Evolutionary conservation across 2,113 vertebrate genomes (phyloP).

Genomic region (Xenus cinereus): DNA sequence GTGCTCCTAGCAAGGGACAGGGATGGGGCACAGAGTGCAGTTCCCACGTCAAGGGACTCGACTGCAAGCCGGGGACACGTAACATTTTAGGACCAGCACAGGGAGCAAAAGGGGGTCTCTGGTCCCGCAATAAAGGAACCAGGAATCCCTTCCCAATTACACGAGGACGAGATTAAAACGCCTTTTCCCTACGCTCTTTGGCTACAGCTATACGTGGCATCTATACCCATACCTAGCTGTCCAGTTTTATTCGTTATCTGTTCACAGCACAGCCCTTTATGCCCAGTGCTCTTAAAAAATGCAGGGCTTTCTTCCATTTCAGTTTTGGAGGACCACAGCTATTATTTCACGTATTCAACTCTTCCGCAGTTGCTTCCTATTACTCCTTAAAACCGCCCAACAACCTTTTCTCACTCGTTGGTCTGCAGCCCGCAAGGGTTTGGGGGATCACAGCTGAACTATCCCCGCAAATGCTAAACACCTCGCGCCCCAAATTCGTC

Average conservation of each 20-base stretch:
- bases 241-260: not conserved
- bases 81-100: not conserved
- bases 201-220: fast-evolving
- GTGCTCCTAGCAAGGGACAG: not conserved
- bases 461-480: not conserved
- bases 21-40: not conserved
- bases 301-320: not conserved
- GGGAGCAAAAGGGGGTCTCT: fast-evolving
- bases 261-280: not conserved
- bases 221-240: not conserved
- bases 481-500: not conserved
- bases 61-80: not conserved
- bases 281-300: not conserved
- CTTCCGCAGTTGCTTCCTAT: not conserved
- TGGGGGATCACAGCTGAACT: not conserved
- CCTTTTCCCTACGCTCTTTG: not conserved
- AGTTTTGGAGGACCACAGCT: not conserved
- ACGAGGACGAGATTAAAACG: not conserved
- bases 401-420: not conserved
- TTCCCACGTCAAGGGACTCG: not conserved
- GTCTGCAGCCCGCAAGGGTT: not conserved
- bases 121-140: not conserved
- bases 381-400: not conserved
- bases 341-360: not conserved
- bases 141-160: not conserved